These are phyloP conservation scores for Eustalomyia histrio DNA, from an alignment of 2,888 invertebrate genomes.

Conservation along the genomic window DNA sequence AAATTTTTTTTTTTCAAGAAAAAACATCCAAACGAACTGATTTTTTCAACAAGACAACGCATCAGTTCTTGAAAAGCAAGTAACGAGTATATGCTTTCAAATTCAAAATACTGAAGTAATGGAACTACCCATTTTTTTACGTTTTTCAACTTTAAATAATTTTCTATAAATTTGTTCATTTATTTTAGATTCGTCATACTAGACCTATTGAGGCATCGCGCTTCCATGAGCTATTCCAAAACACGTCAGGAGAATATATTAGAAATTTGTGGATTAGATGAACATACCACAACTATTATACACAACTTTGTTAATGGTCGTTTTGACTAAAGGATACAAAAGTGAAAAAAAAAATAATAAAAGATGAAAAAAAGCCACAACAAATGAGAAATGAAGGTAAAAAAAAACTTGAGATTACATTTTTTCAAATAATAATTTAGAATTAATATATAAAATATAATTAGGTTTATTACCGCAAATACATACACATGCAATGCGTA, in stretches of 20 bases:
- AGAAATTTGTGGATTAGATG: slow-evolving; percentile 81
- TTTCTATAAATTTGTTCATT: no score
- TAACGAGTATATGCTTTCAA: no score
- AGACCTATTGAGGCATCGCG: slow-evolving; percentile 71
- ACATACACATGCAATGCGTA: slow-evolving; percentile 17
- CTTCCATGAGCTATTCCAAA: slow-evolving; percentile 73
- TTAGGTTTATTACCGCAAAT: slow-evolving; percentile 6
- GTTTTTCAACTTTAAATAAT: no score
- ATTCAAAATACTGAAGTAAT: no score
- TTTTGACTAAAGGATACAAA: slow-evolving; percentile 44
- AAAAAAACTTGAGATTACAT: slow-evolving; percentile 29
- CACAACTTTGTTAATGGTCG: slow-evolving; percentile 78
- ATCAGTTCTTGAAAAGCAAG: no score
- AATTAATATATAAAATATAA: slow-evolving; percentile 22
- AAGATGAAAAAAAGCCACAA: background rate
- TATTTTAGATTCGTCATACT: slow-evolving; percentile 74
- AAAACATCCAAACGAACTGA: no score
- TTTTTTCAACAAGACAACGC: no score
- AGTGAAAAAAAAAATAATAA: slow-evolving; percentile 1
- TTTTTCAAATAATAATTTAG: slow-evolving; percentile 12
- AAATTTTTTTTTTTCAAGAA: no score
- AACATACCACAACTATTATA: slow-evolving; percentile 80
- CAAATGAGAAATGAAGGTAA: background rate
- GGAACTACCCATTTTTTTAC: no score
- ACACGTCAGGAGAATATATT: slow-evolving; percentile 76